Conservation (phyloP, 2,888 invertebrate genomes). For the Altica lythri region DNA sequence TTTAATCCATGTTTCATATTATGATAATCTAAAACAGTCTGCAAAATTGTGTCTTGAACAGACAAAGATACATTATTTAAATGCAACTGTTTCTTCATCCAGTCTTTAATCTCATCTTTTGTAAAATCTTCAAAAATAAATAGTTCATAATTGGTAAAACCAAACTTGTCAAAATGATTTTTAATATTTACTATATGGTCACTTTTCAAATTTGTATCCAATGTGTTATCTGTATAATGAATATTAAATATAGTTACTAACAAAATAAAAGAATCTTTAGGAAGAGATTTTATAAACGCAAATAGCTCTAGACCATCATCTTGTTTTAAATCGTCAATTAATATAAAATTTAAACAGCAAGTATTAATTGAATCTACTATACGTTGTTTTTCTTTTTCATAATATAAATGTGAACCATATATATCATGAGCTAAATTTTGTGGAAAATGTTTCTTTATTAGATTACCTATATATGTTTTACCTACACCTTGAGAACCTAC, state of each 20-base stretch:
- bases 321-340: constrained; percentile 46
- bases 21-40: constrained; percentile 38
- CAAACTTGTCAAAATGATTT: constrained; percentile 37
- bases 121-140: constrained; percentile 44
- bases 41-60: constrained; percentile 31
- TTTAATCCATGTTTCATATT: constrained; percentile 44
- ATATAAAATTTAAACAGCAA: constrained; percentile 43
- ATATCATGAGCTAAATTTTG: constrained; percentile 37
- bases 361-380: constrained; percentile 27
- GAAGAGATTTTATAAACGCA: constrained; percentile 41
- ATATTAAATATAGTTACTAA: constrained; percentile 47
- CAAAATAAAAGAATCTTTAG: constrained; percentile 35
- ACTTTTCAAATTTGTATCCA: constrained; percentile 36
- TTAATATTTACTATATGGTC: constrained; percentile 38
- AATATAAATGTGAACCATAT: constrained; percentile 28
- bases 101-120: constrained; percentile 37
- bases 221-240: constrained; percentile 39
- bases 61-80: constrained; percentile 29
- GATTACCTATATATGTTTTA: constrained; percentile 47
- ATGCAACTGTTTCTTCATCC: constrained; percentile 38
- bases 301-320: constrained; percentile 38
- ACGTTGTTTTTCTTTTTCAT: constrained; percentile 21
- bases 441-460: constrained; percentile 44
- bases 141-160: constrained; percentile 35
- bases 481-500: constrained; percentile 49